A percentile compares a stretch with the other conserved stretches of the same genome.
phyloP scores from a whole-genome alignment of 2,888 invertebrate genomes.

The Sericinus montela region DNA sequence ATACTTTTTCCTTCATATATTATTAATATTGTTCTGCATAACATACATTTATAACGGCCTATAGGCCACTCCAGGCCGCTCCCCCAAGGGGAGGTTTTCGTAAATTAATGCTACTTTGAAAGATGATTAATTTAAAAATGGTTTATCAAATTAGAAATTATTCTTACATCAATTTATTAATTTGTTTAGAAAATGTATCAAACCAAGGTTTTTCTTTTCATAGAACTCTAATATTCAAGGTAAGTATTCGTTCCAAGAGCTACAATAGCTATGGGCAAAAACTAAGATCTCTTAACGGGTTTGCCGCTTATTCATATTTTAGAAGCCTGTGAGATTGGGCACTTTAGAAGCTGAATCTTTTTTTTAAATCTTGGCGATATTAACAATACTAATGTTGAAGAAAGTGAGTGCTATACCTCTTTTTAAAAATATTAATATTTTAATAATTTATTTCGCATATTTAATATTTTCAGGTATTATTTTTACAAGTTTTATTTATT shows the following conservation, averaged over 20 bases:
- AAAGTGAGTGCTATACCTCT: background rate
- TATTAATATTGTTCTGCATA: no score
- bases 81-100: no score
- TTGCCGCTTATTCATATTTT: constrained; percentile 10
- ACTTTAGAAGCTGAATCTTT: background rate
- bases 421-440: no score
- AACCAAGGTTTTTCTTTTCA: background rate
- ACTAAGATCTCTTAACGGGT: constrained; percentile 3
- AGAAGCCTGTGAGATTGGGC: constrained; percentile 7
- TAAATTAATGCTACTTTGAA: no score
- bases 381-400: background rate
- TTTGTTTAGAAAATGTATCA: no score
- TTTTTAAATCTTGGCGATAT: background rate
- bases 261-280: no score
- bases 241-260: background rate
- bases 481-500: background rate
- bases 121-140: no score
- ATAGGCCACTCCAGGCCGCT: no score
- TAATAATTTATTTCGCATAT: background rate
- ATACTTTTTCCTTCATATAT: no score
- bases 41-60: no score
- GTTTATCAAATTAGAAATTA: no score
- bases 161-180: no score
- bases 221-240: constrained; percentile 14
- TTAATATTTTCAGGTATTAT: background rate